These are phyloP conservation scores for Dynastes tityus DNA, from an alignment of 2,888 invertebrate genomes.

Conservation along the genomic window DNA sequence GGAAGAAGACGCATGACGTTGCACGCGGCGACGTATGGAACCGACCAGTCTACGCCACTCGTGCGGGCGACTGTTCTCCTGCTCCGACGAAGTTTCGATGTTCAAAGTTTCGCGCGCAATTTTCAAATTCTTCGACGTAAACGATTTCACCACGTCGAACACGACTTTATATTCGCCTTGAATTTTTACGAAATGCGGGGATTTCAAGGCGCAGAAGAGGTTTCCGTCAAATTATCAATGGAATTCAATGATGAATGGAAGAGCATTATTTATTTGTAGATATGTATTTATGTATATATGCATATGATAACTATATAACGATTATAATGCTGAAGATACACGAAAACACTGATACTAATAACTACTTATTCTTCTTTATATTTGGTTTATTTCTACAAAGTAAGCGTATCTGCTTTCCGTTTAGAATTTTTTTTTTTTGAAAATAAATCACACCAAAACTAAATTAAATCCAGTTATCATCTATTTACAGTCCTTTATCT, in stretches of 20 bases:
- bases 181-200: conserved; percentile 1
- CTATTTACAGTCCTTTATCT: conserved; percentile 39
- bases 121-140: conserved; percentile 64
- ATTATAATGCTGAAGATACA: neutral
- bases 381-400: conserved; percentile 35
- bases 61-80: conserved; percentile 58
- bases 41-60: conserved; percentile 71
- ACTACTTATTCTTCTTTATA: conserved; percentile 14
- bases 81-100: conserved; percentile 60
- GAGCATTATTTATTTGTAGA: too few relatives aligned
- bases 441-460: conserved; percentile 46
- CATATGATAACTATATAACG: too few relatives aligned
- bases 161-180: conserved; percentile 59
- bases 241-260: too few relatives aligned
- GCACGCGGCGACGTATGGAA: conserved; percentile 70
- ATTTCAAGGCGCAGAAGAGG: too few relatives aligned
- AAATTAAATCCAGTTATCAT: conserved; percentile 29
- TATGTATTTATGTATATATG: too few relatives aligned
- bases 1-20: conserved; percentile 65
- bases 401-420: conserved; percentile 53
- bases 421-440: conserved; percentile 33
- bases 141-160: conserved; percentile 67
- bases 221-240: too few relatives aligned
- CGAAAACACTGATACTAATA: conserved; percentile 29
- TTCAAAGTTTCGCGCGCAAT: conserved; percentile 67